A percentile compares a stretch with the other conserved stretches of the same genome.
These are phyloP conservation scores for Corynorhinus townsendii DNA, from an alignment of 2,113 vertebrate species.

Conservation along the genomic window DNA sequence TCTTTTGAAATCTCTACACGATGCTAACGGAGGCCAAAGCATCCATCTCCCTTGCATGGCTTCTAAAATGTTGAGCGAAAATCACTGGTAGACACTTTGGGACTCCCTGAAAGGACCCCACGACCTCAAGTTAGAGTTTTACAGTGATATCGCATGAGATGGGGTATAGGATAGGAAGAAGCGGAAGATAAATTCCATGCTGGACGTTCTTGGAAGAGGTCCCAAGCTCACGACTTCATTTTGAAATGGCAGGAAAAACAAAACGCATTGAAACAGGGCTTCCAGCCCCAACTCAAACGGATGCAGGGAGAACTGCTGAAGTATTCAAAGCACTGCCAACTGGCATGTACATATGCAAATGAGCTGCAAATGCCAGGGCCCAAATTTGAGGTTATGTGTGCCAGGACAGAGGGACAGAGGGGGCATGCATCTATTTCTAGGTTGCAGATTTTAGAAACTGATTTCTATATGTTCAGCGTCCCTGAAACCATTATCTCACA, in stretches of 20 bases:
- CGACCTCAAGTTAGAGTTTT: background rate
- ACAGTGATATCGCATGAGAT: background rate
- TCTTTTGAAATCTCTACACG: background rate
- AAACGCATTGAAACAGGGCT: slow-evolving; percentile 58
- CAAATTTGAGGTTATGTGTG: slow-evolving; percentile 71
- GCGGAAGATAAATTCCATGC: slow-evolving; percentile 41
- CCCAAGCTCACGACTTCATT: slow-evolving; percentile 67
- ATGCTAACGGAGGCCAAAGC: background rate
- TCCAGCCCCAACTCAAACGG: slow-evolving; percentile 57
- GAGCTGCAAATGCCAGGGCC: slow-evolving; percentile 62
- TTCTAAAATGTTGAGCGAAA: background rate
- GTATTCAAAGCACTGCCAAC: slow-evolving; percentile 69
- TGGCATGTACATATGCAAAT: slow-evolving; percentile 72
- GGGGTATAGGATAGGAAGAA: background rate
- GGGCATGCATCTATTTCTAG: slow-evolving; percentile 62
- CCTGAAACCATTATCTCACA: slow-evolving; percentile 47
- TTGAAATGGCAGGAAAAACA: slow-evolving; percentile 74
- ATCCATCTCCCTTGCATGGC: background rate
- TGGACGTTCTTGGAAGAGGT: slow-evolving; percentile 59
- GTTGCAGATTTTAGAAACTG: slow-evolving; percentile 52
- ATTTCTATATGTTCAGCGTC: slow-evolving; percentile 64
- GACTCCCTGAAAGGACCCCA: background rate
- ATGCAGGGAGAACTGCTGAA: slow-evolving; percentile 66
- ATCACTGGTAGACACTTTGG: background rate
- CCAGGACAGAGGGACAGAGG: slow-evolving; percentile 70